Evolutionary conservation across 2,888 invertebrate species (phyloP), one percentile per base, ranked within the genome.

Genomic region (Drosophila pegasa): DNA sequence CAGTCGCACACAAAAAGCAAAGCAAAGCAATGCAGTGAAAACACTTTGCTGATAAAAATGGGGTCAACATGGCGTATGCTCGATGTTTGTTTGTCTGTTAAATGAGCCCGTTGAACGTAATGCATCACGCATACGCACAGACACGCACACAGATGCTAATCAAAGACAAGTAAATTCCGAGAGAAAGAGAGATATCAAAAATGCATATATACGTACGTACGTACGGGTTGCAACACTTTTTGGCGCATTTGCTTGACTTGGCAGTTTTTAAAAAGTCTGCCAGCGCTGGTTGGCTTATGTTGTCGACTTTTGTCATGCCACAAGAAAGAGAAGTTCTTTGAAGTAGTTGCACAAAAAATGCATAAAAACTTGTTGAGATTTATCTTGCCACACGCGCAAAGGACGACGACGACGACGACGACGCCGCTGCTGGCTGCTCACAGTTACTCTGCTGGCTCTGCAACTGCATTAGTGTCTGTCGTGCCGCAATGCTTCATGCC

Each of bases 331-430:
- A 48, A 25, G 20, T 47, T 38, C 27, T 27, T 14, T 20, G 41
- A 45, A 40, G 25, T 10, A 61, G 47, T 12, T 51, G 69, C 47
- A 54, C 57, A 64, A 55, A 55, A 43, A 66, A 80, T 77, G 80
- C 75, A 83, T 80, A 85, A 85, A 83, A 85, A 86, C 81, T 87
- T 86, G 85, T 87, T 86, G 81, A 87, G 86, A 86, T 86, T 86
- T 87, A 87, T 86, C 85, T 83, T 80, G 87, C 71, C 85, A 68
- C 83, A 80, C 77, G 80, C 84, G 80, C 43, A 76, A 72, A 71
- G 71, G 62, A 63, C 64, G 69, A 66, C 43, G 64, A 10, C 27
- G 25, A n/a, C n/a, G 20, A 7, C 20, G 38, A 38, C 0, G 38
- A 18, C 37, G 16, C 4, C 10, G 35, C 33, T 33, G 40, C 40